phyloP scores from a whole-genome alignment of 2,888 invertebrate species.

The Rotaria sp. region DNA sequence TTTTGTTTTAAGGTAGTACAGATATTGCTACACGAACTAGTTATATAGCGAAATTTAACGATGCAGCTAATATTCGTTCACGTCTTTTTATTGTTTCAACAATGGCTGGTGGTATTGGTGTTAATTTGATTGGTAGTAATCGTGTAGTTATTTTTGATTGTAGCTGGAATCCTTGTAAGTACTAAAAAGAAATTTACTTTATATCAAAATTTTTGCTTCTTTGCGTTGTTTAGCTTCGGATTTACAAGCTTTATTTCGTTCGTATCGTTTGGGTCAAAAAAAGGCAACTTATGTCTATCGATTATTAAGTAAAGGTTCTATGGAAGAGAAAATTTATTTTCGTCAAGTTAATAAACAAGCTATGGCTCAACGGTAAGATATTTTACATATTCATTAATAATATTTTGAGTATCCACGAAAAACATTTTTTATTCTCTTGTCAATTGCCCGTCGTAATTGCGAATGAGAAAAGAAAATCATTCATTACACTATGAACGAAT shows the following conservation, averaged over 20 bases:
- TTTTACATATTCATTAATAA: no score
- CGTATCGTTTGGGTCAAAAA: constrained; percentile 91
- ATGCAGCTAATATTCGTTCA: constrained; percentile 51
- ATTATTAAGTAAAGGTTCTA: constrained; percentile 82
- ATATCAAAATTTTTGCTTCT: not conserved
- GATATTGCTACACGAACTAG: constrained; percentile 73
- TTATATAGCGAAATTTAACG: constrained; percentile 82
- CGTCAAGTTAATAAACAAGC: constrained; percentile 91
- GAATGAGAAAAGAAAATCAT: no score
- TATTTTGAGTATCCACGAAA: no score
- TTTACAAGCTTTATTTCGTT: constrained; percentile 91
- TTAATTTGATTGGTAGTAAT: constrained; percentile 91
- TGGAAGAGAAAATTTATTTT: constrained; percentile 97
- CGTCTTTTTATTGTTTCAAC: constrained; percentile 89
- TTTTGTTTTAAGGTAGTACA: constrained; percentile 62
- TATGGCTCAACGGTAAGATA: constrained; percentile 64
- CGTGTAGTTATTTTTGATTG: constrained; percentile 96
- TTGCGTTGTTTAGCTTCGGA: constrained; percentile 63
- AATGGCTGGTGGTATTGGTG: constrained; percentile 78
- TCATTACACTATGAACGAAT: no score
- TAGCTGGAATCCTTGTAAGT: constrained; percentile 83
- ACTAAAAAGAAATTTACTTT: no score
- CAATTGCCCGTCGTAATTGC: no score
- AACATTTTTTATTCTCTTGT: no score
- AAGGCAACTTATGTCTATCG: constrained; percentile 95